Evolutionary conservation across 2,113 vertebrate genomes (phyloP).

Genomic region (Mobula hypostoma): DNA sequence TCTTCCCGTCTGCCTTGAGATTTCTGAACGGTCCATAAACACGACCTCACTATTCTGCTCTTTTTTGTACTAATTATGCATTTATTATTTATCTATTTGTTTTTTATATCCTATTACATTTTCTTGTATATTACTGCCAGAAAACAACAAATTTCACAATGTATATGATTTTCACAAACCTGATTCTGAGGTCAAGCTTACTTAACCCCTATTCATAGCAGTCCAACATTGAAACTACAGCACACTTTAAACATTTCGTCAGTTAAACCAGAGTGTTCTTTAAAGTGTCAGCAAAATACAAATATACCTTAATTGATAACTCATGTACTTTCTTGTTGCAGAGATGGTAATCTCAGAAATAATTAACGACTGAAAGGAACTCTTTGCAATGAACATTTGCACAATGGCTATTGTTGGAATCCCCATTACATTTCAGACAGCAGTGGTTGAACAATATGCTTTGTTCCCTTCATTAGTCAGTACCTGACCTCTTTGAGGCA

Average conservation of each 20-base stretch:
- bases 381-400: background rate
- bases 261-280: background rate
- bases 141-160: no score
- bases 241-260: background rate
- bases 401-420: constrained; percentile 35
- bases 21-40: no score
- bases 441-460: constrained; percentile 22
- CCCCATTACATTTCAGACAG: constrained; percentile 9
- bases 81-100: no score
- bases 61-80: no score
- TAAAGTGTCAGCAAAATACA: constrained; percentile 1
- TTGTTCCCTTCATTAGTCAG: constrained; percentile 19
- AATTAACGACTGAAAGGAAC: constrained; percentile 34
- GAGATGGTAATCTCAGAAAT: background rate
- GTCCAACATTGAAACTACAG: background rate
- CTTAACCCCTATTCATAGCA: background rate
- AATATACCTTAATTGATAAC: background rate
- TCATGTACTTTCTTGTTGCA: background rate
- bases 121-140: no score
- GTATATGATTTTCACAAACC: no score
- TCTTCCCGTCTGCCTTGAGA: no score
- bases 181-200: background rate
- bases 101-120: no score
- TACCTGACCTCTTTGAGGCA: constrained; percentile 1
- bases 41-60: no score